Conservation (phyloP, 2,888 invertebrate genomes). For the Macrophya annulata region DNA sequence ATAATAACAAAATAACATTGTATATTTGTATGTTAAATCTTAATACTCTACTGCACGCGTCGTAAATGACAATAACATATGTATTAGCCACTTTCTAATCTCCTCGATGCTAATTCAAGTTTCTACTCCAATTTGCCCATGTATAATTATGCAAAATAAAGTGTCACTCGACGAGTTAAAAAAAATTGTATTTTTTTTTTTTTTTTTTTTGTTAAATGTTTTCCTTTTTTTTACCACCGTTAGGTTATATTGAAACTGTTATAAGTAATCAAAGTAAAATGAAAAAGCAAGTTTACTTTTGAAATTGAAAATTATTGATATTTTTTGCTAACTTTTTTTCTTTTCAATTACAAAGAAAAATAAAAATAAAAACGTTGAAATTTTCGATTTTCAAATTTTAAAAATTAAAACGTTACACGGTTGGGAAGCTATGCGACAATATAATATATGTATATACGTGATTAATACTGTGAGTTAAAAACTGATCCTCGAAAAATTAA, state of each 20-base stretch:
- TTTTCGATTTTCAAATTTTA: background rate
- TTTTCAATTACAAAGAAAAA: no score
- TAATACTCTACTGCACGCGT: no score
- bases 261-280: no score
- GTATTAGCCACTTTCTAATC: background rate
- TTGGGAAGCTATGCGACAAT: background rate
- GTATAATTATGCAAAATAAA: constrained; percentile 3
- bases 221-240: background rate
- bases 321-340: no score
- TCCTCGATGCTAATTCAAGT: constrained; percentile 10
- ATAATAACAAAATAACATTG: background rate
- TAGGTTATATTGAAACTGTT: no score
- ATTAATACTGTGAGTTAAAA: constrained; percentile 10
- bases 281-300: no score
- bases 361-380: no score
- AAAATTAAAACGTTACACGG: no score
- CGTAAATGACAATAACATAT: background rate
- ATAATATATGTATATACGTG: background rate
- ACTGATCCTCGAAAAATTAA: constrained; percentile 22
- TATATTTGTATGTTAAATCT: background rate
- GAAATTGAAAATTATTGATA: no score
- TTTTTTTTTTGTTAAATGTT: background rate
- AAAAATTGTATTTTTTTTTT: background rate
- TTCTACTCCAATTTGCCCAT: background rate
- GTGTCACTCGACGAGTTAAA: background rate